Base-by-base conservation (phyloP, 2,797 vertebrate genomes). In the Rhinogobio ventralis region DNA sequence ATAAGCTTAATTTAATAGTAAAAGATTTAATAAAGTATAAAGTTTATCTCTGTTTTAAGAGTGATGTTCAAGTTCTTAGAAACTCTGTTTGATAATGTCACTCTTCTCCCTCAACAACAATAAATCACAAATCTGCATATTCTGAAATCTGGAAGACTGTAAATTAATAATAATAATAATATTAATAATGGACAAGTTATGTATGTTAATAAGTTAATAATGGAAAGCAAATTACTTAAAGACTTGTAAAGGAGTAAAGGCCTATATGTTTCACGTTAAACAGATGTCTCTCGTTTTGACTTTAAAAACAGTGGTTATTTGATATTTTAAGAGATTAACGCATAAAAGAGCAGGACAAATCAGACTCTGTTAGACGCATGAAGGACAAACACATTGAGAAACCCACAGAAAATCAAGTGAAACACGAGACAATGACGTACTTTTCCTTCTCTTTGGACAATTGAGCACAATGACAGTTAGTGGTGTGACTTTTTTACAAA, bases 321-420 rank as follows among this genome's bases (percentile, higher is more conserved):
- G 28, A 82, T 82, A 82, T 75, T 83, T 42, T 39, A 36, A 83
- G 60, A 83, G 73, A 14, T 77, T 0, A 76, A 53, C 49, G 36
- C 46, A 55, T 30, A 83, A n/a, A 45, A 23, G 0, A 67, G 20
- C 13, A 2, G 42, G 17, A 23, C 60, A 28, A 69, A 75, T 77
- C 42, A 62, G 5, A 28, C 51, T 67, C 30, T n/a, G 20, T 62
- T 62, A 45, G 45, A 82, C 13, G 17, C 30, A 66, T 74, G 25
- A 49, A n/a, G 36, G 7, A 28, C 51, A 45, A 1, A 69, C 49
- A 68, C 25, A 53, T 19, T 15, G 74, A 46, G 39, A 13, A 57
- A 77, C 0, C 23, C 55, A 66, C 23, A 67, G 1, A 66, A 75
- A 53, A 73, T 75, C 6, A 83, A 67, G 71, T 51, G 23, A 51